Percentiles rank a stretch among this genome's conserved stretches.
Evolutionary conservation across 2,797 vertebrate genomes (phyloP).

Genomic region (Pangasius krempfi): DNA sequence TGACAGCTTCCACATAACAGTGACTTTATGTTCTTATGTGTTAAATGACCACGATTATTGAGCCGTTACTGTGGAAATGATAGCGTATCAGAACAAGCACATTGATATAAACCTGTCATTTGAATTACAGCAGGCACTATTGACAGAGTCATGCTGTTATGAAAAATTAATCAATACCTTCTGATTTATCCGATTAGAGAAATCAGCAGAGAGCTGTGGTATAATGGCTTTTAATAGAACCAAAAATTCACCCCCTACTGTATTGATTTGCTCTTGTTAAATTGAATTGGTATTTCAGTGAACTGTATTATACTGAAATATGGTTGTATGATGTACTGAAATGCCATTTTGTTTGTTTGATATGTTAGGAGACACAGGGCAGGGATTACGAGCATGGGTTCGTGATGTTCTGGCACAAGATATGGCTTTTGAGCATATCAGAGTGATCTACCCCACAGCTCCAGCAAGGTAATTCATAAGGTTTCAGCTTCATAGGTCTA

Average conservation of each 20-base stretch:
- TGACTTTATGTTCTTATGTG: background rate
- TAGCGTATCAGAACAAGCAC: background rate
- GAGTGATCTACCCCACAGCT: conserved; percentile 88
- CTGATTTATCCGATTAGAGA: background rate
- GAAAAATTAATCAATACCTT: background rate
- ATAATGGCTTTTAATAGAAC: background rate
- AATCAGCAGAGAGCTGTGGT: background rate
- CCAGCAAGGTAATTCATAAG: conserved; percentile 75
- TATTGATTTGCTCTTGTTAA: background rate
- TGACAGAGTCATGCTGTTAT: background rate
- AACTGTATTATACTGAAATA: background rate
- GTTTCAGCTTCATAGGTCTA: background rate
- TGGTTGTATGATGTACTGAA: background rate
- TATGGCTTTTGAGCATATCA: conserved; percentile 84
- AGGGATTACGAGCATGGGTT: conserved; percentile 82
- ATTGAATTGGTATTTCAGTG: background rate
- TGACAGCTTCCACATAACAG: background rate
- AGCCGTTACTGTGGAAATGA: background rate
- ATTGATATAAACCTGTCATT: background rate
- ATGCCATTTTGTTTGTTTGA: conserved; percentile 20
- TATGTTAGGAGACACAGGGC: conserved; percentile 83
- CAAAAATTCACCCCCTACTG: background rate
- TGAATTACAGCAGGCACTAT: background rate
- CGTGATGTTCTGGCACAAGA: conserved; percentile 80
- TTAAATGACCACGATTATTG: background rate